A percentile compares a stretch with the other conserved stretches of the same genome.
phyloP scores from a whole-genome alignment of 1,140 invertebrate genomes.

The Amphibalanus amphitrite region DNA sequence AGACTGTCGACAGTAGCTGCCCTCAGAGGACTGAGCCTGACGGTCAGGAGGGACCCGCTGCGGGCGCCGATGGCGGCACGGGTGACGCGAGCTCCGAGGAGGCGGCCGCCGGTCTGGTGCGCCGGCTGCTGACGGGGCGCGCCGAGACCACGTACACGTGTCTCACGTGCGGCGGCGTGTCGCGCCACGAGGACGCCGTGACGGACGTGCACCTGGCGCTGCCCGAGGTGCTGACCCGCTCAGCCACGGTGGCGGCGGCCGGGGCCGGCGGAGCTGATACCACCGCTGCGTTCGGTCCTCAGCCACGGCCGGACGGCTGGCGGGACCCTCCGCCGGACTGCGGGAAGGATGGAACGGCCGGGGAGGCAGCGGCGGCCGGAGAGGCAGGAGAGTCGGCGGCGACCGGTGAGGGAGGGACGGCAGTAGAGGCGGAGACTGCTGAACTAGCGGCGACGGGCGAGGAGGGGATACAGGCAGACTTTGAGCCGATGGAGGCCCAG shows the following conservation, averaged over 20 bases:
- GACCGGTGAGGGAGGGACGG: not conserved
- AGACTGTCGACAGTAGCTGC: too few relatives aligned
- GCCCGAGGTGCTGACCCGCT: slow-evolving; percentile 31
- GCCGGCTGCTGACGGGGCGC: not conserved
- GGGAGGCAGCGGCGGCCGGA: too few relatives aligned
- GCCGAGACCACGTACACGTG: slow-evolving; percentile 44
- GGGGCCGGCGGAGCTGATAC: not conserved
- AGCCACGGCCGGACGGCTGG: too few relatives aligned
- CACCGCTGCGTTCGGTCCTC: too few relatives aligned
- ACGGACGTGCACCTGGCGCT: slow-evolving; percentile 62
- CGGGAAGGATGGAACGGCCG: too few relatives aligned
- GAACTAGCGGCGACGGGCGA: too few relatives aligned
- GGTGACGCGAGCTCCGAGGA: slow-evolving; percentile 4
- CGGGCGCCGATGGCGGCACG: too few relatives aligned
- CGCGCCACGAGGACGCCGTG: slow-evolving; percentile 51
- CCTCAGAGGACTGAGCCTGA: too few relatives aligned
- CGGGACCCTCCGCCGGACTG: too few relatives aligned
- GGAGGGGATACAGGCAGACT: too few relatives aligned
- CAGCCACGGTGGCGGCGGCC: not conserved
- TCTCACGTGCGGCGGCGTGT: slow-evolving; percentile 43
- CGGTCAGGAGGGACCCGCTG: too few relatives aligned
- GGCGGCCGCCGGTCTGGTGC: not conserved
- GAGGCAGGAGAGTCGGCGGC: not conserved
- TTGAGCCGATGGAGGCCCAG: too few relatives aligned
- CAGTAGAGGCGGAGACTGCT: not conserved